Base-by-base conservation (phyloP, 2,113 vertebrate genomes). In the Clupea harengus region DNA sequence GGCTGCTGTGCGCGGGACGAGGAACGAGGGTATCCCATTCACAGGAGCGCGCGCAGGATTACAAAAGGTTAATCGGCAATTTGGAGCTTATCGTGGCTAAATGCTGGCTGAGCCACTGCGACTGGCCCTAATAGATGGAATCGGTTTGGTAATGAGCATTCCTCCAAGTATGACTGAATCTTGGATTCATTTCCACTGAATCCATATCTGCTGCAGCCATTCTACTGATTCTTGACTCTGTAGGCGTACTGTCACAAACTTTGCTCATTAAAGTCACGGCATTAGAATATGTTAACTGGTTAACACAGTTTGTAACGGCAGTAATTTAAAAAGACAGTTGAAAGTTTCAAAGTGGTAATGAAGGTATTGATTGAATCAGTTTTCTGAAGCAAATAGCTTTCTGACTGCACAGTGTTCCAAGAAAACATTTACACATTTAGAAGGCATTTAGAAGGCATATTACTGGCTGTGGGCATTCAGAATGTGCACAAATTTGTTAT, bases 1-100 rank as follows among this genome's bases (percentile, higher is more conserved):
- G 52, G 52, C 54, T 60, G 18, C 54, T 18, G 54, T 20, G 52
- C 54, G 22, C 6, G 54, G 54, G 54, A 60, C 18, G 5, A 60
- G 72, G 28, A 91, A 91, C 86, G 90, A 88, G 87, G 83, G 88
- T 85, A 86, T 91, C 80, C 94, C 94, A 91, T 93, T 91, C 87
- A 44, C 72, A 39, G 72, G 87, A 91, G 90, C 88, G 92, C 88
- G 83, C 45, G 44, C 86, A 87, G 91, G 90, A 94, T 94, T 94
- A 94, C 88, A 93, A 91, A 39, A 95, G 93, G 94, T 93, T 95
- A 95, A 95, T 95, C 93, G 90, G 91, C 91, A 93, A 93, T 95
- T 95, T 95, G 90, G 93, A 93, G 93, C 89, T 93, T 93, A 96
- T 94, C 93, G 94, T 94, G 88, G 88, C 92, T 93, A 94, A 95